These are phyloP conservation scores for Azemiops feae DNA, from an alignment of 2,113 vertebrate species.

Conservation along the genomic window DNA sequence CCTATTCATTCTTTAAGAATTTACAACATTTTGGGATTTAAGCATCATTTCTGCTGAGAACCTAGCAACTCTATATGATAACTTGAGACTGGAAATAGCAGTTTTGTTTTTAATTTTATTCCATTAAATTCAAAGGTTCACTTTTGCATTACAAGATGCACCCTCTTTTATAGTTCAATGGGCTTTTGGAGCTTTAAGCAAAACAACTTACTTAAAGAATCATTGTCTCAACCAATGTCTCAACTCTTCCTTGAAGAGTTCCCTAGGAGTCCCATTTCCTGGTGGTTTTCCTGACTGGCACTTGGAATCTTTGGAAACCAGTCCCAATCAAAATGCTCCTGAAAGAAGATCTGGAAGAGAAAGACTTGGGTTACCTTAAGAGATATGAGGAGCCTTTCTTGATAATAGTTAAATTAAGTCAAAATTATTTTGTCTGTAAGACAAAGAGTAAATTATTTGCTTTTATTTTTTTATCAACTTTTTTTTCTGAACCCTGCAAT, in stretches of 20 bases:
- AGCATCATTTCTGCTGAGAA: not conserved
- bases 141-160: not conserved
- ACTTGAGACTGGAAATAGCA: not conserved
- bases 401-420: not conserved
- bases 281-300: not conserved
- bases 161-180: not conserved
- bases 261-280: not conserved
- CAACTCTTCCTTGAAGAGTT: not conserved
- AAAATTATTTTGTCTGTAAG: not conserved
- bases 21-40: not conserved
- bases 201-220: not conserved
- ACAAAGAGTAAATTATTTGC: not conserved
- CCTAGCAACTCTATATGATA: not conserved
- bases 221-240: not conserved
- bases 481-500: not conserved
- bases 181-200: not conserved
- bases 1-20: not conserved
- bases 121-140: not conserved
- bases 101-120: not conserved
- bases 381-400: not conserved
- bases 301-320: not conserved
- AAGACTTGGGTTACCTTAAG: not conserved
- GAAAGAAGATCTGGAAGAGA: not conserved
- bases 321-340: not conserved
- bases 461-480: not conserved